Evolutionary conservation across 2,797 vertebrate genomes (phyloP).

Genomic region (Oreonectes daqikongensis): DNA sequence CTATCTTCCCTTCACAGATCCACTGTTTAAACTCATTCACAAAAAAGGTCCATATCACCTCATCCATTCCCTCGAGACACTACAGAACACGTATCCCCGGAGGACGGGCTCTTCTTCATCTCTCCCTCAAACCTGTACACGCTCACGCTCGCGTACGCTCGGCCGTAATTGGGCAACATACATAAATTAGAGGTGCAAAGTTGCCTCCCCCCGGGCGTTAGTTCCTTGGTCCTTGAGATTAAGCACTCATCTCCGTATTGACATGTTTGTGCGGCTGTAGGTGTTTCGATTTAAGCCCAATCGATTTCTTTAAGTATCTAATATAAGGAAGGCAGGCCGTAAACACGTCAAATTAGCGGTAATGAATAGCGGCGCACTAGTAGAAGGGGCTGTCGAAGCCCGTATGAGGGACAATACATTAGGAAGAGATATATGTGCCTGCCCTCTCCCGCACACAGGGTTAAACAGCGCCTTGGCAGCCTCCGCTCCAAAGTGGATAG

Average conservation of each 20-base stretch:
- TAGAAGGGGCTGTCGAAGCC: slow-evolving; percentile 57
- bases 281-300: slow-evolving; percentile 64
- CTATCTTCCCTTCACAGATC: slow-evolving; percentile 18
- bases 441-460: slow-evolving; percentile 59
- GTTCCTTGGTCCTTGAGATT: slow-evolving; percentile 60
- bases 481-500: slow-evolving; percentile 74
- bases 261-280: slow-evolving; percentile 61
- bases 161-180: slow-evolving; percentile 59
- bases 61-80: slow-evolving; percentile 40
- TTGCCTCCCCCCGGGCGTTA: slow-evolving; percentile 59
- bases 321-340: slow-evolving; percentile 62
- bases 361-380: slow-evolving; percentile 63
- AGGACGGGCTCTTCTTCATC: slow-evolving; percentile 42
- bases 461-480: slow-evolving; percentile 71
- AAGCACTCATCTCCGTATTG: slow-evolving; percentile 75
- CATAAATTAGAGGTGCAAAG: slow-evolving; percentile 63
- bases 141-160: slow-evolving; percentile 62
- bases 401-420: slow-evolving; percentile 56
- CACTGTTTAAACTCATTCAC: slow-evolving; percentile 36
- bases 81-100: slow-evolving; percentile 32
- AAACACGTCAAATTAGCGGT: slow-evolving; percentile 67
- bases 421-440: slow-evolving; percentile 68
- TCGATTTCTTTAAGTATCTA: slow-evolving; percentile 65
- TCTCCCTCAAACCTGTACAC: slow-evolving; percentile 61
- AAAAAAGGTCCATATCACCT: slow-evolving; percentile 31